These are phyloP conservation scores for Copsychus sechellarum DNA, from an alignment of 2,113 vertebrate genomes.

Conservation along the genomic window DNA sequence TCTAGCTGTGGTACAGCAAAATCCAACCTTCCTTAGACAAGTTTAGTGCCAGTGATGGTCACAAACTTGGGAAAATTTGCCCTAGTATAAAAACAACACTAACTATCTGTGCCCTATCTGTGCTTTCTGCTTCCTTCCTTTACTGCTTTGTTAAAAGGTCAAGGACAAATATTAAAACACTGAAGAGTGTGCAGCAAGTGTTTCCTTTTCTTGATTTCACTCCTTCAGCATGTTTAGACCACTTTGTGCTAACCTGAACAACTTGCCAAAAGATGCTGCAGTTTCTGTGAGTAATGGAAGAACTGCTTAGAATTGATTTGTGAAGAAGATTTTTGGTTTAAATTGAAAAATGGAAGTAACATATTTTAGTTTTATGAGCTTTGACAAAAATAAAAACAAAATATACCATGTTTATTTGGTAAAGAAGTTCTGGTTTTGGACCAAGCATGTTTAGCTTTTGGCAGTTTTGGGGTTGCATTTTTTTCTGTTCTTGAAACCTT, in stretches of 20 bases:
- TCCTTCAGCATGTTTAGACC: not conserved
- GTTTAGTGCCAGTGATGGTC: not conserved
- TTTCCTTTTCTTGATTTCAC: not conserved
- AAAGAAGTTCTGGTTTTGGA: not conserved
- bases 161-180: not conserved
- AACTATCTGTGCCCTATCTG: not conserved
- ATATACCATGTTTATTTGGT: not conserved
- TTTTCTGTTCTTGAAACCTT: not conserved
- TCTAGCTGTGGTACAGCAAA: not conserved
- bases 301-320: not conserved
- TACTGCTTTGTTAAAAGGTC: not conserved
- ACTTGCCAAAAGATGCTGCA: not conserved
- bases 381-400: not conserved
- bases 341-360: not conserved
- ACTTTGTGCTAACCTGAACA: not conserved
- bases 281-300: not conserved
- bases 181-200: not conserved
- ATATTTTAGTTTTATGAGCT: not conserved
- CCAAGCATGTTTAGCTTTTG: not conserved
- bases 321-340: not conserved
- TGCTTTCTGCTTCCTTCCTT: slow-evolving; percentile 3
- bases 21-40: not conserved
- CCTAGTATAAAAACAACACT: not conserved
- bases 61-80: not conserved
- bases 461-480: not conserved